Base-by-base conservation (phyloP, 2,888 invertebrate species). In the Amphiduros pacificus region DNA sequence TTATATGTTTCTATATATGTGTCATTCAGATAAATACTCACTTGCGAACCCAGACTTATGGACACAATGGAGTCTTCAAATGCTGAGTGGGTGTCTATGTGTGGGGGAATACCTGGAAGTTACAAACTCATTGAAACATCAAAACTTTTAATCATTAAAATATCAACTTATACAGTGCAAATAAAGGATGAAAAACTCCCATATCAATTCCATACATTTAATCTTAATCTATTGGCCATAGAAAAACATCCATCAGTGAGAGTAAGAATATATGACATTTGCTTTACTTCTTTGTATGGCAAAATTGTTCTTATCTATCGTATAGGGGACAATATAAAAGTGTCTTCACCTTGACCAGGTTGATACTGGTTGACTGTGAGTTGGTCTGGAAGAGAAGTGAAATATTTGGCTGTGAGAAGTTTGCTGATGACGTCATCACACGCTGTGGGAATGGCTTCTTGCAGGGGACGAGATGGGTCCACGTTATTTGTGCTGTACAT, bases 71-170 rank as follows among this genome's bases (percentile, higher is more conserved):
- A 91, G 75, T 90, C 90, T 69, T 91, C 90, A 83, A 98, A 99
- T 0, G 94, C 91, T 4, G 94, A 94, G 78, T 96, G 95, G 0
- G 93, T 95, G 79, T 99, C 98, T 24, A 95, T 89, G 83, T 99
- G 98, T 0, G 91, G 88, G 32, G 98, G 97, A 78, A 99, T 98
- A 41, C 94, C 93, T 91, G 74, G 14, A 81, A 66, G 31, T 50
- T 54, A n/a, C 58, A 36, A 14, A 40, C 6, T 9, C 11, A 24
- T 52, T 52, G 9, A 52, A 27, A 40, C 22, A 11, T 6, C n/a
- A 26, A 17, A 44, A 9, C 24, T n/a, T n/a, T n/a, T n/a, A n/a
- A n/a, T n/a, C n/a, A n/a, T n/a, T n/a, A n/a, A n/a, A n/a, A n/a
- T n/a, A n/a, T n/a, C n/a, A n/a, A n/a, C n/a, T n/a, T n/a, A n/a